Base-by-base conservation (phyloP, 2,113 vertebrate genomes). In the Phrynosoma blainvillii region DNA sequence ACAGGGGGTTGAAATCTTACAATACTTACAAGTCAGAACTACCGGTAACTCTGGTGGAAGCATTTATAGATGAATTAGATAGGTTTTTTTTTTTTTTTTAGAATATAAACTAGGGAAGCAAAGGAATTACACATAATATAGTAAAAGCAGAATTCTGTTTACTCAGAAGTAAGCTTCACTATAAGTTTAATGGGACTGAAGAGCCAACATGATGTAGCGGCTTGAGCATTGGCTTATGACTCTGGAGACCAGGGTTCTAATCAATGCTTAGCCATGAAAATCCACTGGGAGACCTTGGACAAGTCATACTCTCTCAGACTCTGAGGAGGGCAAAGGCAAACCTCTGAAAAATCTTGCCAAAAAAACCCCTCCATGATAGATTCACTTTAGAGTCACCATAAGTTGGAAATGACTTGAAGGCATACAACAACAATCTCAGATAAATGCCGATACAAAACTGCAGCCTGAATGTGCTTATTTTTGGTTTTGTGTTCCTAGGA, bases 11-110 rank as follows among this genome's bases (percentile, higher is more conserved):
- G 77, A 65, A 74, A 66, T 6, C 14, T 56, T 89, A 86, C 89
- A 87, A 89, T 94, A n/a, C 42, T 54, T 32, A 91, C 7, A 18
- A 42, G 23, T 87, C 20, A 0, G 81, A 87, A 86, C 88, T 93
- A n/a, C n/a, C n/a, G n/a, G n/a, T n/a, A 82, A 87, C 91, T 23
- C 56, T 25, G 7, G 86, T 84, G 87, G 68, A 93, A 90, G 20
- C 25, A 14, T 66, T 36, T 68, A 82, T 77, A 78, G 25, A 4
- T 8, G 75, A 30, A 89, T 42, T 84, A 1, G 62, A 2, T 62
- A 25, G 23, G 36, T 1, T 36, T 36, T 36, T 36, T 36, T 36
- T 36, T 36, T 36, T 36, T 68, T 85, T 32, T 25, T 85, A 66
- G 0, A 80, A 32, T 1, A 0, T 23, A 30, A 40, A 56, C 85